phyloP scores from a whole-genome alignment of 2,797 vertebrate genomes.

The Sphenopsis melanotis region DNA sequence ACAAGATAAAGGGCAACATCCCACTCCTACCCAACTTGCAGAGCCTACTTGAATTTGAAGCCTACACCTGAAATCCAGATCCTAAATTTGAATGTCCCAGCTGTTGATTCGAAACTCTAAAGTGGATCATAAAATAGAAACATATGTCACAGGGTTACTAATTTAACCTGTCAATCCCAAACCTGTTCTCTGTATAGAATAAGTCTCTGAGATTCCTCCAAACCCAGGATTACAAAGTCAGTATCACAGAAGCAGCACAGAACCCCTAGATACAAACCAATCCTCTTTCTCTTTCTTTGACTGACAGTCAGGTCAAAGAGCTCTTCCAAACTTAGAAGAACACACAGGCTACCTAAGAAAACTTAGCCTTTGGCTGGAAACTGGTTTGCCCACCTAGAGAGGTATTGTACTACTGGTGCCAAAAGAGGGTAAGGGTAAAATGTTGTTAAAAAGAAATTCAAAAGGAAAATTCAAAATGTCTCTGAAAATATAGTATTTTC shows the following conservation, averaged over 20 bases:
- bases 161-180: background rate
- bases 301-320: background rate
- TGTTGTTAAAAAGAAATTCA: background rate
- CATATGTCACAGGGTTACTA: background rate
- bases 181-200: background rate
- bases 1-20: background rate
- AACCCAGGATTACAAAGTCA: background rate
- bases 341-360: background rate
- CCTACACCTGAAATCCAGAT: background rate
- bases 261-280: background rate
- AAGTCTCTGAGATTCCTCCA: background rate
- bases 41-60: background rate
- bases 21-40: background rate
- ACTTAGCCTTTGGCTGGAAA: background rate
- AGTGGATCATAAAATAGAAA: background rate
- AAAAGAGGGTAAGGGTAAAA: background rate
- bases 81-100: background rate
- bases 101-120: background rate
- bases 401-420: background rate
- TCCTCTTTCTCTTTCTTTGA: background rate
- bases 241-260: background rate
- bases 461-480: background rate
- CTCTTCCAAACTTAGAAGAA: background rate
- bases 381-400: background rate
- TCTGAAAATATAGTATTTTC: background rate